Conservation (phyloP, 37 sponge, comb jelly and placozoan species). For the Amphimedon queenslandica region DNA sequence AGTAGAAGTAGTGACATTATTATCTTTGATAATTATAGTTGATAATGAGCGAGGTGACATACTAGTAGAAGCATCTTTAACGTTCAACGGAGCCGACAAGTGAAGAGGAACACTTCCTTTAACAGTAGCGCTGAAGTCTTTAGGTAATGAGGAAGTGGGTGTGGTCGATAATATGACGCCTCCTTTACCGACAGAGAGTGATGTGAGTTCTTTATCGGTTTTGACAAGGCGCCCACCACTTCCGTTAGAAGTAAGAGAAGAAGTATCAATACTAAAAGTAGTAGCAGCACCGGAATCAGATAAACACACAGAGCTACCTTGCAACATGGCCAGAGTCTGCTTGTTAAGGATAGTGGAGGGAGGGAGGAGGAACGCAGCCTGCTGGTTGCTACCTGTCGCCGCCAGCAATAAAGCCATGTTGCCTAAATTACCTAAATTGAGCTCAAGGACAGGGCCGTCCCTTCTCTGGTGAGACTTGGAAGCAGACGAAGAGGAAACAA, state of each 20-base stretch:
- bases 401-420: conserved; percentile 6
- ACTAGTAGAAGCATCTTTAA: too few relatives aligned
- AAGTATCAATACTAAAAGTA: background rate
- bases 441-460: background rate
- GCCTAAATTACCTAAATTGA: background rate
- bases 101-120: too few relatives aligned
- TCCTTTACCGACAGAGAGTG: too few relatives aligned
- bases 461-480: background rate
- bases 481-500: background rate
- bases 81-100: too few relatives aligned
- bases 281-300: background rate
- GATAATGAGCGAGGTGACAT: too few relatives aligned
- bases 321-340: background rate
- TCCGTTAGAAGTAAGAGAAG: background rate
- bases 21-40: too few relatives aligned
- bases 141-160: too few relatives aligned
- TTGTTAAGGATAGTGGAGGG: background rate
- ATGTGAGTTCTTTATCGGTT: too few relatives aligned
- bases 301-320: background rate
- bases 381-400: conserved; percentile 1
- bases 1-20: too few relatives aligned
- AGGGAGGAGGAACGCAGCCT: background rate
- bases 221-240: too few relatives aligned
- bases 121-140: too few relatives aligned
- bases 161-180: too few relatives aligned